A percentile compares a stretch with the other conserved stretches of the same genome.
These are phyloP conservation scores for Austrofundulus limnaeus DNA, from an alignment of 2,113 vertebrate genomes.

Conservation along the genomic window DNA sequence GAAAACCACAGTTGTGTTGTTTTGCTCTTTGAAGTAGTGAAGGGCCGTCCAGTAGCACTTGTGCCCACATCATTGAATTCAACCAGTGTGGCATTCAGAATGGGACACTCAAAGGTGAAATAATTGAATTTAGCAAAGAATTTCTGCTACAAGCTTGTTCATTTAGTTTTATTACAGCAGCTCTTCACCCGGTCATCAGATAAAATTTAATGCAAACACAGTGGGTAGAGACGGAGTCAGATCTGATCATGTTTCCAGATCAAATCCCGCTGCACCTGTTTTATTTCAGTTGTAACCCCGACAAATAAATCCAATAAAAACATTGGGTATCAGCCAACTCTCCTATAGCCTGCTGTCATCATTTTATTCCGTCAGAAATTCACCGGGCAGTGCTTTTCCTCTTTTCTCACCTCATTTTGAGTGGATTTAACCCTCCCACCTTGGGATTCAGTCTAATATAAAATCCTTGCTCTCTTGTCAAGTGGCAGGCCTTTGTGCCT, in stretches of 20 bases:
- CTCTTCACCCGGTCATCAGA: conserved; percentile 5
- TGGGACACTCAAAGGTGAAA: background rate
- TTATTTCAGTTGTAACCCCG: background rate
- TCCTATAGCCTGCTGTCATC: background rate
- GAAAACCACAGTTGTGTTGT: background rate
- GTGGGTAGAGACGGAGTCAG: background rate
- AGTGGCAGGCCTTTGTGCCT: conserved; percentile 20
- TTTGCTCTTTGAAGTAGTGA: background rate
- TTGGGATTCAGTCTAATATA: conserved; percentile 25
- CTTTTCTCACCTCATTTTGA: conserved; percentile 7
- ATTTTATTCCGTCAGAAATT: background rate
- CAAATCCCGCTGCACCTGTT: background rate
- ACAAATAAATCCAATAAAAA: background rate
- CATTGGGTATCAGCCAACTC: background rate
- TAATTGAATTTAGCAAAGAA: background rate
- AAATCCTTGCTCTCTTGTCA: conserved; percentile 29
- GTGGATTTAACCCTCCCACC: conserved; percentile 18
- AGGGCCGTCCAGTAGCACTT: background rate
- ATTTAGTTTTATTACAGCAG: background rate
- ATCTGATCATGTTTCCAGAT: conserved; percentile 9
- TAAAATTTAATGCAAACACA: conserved; percentile 16
- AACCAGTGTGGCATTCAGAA: background rate
- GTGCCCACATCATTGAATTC: background rate
- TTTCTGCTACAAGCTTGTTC: background rate
- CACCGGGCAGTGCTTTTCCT: background rate